These are phyloP conservation scores for Vireo griseus DNA, from an alignment of 2,797 vertebrate species.

Conservation along the genomic window DNA sequence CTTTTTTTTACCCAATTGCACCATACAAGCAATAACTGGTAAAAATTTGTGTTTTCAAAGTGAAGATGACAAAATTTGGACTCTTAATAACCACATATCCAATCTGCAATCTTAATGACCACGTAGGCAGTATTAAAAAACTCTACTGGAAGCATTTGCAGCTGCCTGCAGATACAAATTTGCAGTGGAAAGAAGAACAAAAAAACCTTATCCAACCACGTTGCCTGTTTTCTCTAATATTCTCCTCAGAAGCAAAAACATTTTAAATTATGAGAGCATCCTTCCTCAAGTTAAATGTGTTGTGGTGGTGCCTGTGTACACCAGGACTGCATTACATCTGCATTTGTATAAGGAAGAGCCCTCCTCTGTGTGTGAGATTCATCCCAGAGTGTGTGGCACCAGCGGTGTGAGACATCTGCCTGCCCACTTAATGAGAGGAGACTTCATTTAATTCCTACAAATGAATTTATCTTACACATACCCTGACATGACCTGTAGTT, in stretches of 20 bases:
- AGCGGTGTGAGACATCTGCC: not conserved
- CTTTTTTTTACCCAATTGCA: not conserved
- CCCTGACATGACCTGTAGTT: not conserved
- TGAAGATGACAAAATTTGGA: not conserved
- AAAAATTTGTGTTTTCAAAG: not conserved
- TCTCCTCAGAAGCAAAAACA: not conserved
- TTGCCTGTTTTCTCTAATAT: not conserved
- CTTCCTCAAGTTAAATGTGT: not conserved
- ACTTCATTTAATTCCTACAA: not conserved
- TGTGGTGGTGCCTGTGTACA: not conserved
- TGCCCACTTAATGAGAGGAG: not conserved
- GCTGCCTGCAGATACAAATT: not conserved
- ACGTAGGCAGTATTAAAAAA: not conserved
- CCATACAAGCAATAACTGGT: not conserved
- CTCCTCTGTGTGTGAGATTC: not conserved
- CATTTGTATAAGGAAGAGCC: conserved; percentile 23
- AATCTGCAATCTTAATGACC: not conserved
- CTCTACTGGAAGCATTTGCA: not conserved
- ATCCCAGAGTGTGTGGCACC: not conserved
- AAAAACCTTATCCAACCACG: not conserved
- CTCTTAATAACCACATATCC: not conserved
- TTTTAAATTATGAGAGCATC: not conserved
- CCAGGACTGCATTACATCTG: conserved; percentile 42
- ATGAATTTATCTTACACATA: not conserved
- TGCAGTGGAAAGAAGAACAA: not conserved